phyloP scores from a whole-genome alignment of 2,888 invertebrate species.

The Iphiclides podalirius region DNA sequence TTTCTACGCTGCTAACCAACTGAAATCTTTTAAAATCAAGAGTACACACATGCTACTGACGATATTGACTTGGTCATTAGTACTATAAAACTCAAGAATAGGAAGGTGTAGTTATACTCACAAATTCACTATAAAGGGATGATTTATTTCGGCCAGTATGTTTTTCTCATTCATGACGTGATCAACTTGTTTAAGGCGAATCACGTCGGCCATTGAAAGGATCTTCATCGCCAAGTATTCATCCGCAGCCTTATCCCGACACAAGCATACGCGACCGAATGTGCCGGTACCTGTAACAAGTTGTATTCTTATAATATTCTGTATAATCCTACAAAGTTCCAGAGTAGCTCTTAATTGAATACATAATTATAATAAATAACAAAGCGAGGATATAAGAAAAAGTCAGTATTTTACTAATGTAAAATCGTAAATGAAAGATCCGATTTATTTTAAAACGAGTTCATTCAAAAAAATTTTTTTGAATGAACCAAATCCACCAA shows the following conservation, averaged over 20 bases:
- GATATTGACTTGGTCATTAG: too few species aligned
- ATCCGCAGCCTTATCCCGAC: slow-evolving; percentile 89
- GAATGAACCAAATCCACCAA: slow-evolving; percentile 16
- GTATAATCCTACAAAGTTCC: slow-evolving; percentile 25
- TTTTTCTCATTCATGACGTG: slow-evolving; percentile 98
- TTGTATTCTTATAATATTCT: slow-evolving; percentile 2
- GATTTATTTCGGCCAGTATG: slow-evolving; percentile 93
- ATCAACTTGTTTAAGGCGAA: slow-evolving; percentile 96
- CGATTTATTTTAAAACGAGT: too few species aligned
- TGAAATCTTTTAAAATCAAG: too few species aligned
- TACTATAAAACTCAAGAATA: too few species aligned
- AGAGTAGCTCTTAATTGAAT: too few species aligned
- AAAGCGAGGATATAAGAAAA: too few species aligned
- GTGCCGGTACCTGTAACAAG: slow-evolving; percentile 92
- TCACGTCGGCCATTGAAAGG: slow-evolving; percentile 94
- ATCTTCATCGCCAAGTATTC: slow-evolving; percentile 96
- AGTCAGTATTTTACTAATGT: too few species aligned
- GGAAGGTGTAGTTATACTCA: slow-evolving; percentile 56
- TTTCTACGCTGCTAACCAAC: too few species aligned
- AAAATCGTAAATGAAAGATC: too few species aligned
- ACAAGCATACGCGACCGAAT: slow-evolving; percentile 96
- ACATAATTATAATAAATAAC: too few species aligned
- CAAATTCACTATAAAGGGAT: slow-evolving; percentile 96
- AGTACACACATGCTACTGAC: too few species aligned
- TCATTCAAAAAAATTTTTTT: slow-evolving; percentile 32